Evolutionary conservation across 2,888 invertebrate species (phyloP), one percentile per base, ranked within the genome.

Genomic region (Formica aserva): DNA sequence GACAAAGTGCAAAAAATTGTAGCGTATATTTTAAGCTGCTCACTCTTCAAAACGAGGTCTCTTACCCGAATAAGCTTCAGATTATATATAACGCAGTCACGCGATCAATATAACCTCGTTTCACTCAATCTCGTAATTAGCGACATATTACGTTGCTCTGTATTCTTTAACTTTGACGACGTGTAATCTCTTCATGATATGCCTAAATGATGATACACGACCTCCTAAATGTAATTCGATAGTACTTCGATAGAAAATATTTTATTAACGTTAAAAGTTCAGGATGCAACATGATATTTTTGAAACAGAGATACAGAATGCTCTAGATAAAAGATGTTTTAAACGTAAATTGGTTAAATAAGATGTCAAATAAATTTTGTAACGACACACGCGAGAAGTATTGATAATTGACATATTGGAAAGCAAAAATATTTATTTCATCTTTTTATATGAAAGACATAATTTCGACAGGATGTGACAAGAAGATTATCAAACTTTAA

Each of bases 101-200:
- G 62, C 85, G 87, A 88, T 87, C 88, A 62, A 88, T 88, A 77
- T 63, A 84, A 87, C 87, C 87, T 15, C 76, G 78, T 88, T 88
- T 75, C 52, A 32, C 52, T 48, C 66, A 57, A 77, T 84, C 87
- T 86, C 74, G 82, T 86, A 89, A 89, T 89, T 85, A 88, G 62
- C 60, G 80, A 78, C 45, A 77, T 57, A 87, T 65, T 66, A 83
- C 66, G 83, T 82, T 22, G 63, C 29, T 32, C 35, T 18, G 66
- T 57, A 26, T 74, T 57, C 60, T 57, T 66, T 35, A 11, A 76
- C 26, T 65, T 18, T 26, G 66, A 76, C 18, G 13, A 22, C 11
- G 13, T 76, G 26, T 38, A 66, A 76, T 66, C 52, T 67, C 26
- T 66, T 76, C 13, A 35, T 4, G n/a, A 67, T 29, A 52, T 18